phyloP scores from a whole-genome alignment of 2,113 vertebrate species.

The Cettia cetti region DNA sequence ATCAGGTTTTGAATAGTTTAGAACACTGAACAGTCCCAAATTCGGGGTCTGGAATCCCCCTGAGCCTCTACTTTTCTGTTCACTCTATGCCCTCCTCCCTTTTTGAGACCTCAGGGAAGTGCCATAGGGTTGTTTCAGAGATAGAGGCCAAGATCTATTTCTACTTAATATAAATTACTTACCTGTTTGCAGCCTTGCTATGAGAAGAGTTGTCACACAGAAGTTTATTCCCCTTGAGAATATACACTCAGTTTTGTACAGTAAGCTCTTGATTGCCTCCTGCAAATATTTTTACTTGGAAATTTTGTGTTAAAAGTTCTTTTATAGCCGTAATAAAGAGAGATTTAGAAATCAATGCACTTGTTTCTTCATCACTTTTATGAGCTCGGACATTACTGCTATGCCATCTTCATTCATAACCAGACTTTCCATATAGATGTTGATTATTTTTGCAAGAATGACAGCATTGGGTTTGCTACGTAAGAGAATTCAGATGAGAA shows the following conservation, averaged over 20 bases:
- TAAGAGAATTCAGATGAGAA: not conserved
- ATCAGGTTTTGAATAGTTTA: not conserved
- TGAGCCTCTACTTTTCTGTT: not conserved
- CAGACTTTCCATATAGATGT: not conserved
- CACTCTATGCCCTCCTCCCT: not conserved
- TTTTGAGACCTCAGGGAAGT: not conserved
- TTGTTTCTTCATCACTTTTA: not conserved
- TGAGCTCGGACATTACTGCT: not conserved
- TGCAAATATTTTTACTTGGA: not conserved
- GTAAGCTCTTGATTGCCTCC: not conserved
- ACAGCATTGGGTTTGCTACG: not conserved
- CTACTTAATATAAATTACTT: not conserved
- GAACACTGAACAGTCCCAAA: not conserved
- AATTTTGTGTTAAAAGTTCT: not conserved
- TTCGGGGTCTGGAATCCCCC: fast-evolving
- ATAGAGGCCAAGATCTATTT: not conserved
- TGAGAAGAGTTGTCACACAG: not conserved
- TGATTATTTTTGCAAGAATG: not conserved
- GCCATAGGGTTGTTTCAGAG: not conserved
- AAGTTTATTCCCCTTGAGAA: not conserved
- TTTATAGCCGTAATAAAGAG: not conserved
- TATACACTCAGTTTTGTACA: not conserved
- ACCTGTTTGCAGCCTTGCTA: not conserved
- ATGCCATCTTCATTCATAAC: not conserved
- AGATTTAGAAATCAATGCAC: not conserved